Evolutionary conservation across 2,113 vertebrate genomes (phyloP).

Genomic region (Perca flavescens): DNA sequence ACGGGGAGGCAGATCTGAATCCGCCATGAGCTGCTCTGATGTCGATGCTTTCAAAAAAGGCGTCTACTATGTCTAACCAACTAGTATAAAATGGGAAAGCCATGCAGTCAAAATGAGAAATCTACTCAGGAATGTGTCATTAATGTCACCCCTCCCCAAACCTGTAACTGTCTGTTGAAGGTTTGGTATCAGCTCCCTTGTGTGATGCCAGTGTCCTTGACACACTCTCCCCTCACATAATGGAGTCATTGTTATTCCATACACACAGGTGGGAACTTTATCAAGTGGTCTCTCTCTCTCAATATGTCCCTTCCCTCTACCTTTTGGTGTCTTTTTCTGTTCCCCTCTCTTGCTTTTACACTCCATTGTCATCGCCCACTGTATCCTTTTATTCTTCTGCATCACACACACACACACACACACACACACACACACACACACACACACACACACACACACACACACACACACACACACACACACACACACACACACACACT

Average conservation of each 20-base stretch:
- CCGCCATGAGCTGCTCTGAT: slow-evolving; percentile 12
- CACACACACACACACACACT: too few species aligned
- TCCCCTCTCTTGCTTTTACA: slow-evolving; percentile 14
- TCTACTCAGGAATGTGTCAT: slow-evolving; percentile 28
- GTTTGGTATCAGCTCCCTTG: slow-evolving; percentile 29
- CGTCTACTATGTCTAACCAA: not conserved
- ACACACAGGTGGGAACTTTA: slow-evolving; percentile 60
- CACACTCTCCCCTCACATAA: slow-evolving; percentile 27
- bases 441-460: not conserved
- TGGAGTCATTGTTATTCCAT: slow-evolving; percentile 62
- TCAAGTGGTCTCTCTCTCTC: slow-evolving; percentile 53
- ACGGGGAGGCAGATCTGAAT: not conserved
- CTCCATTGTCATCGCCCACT: slow-evolving; percentile 23
- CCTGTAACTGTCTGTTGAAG: not conserved
- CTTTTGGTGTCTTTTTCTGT: slow-evolving; percentile 36
- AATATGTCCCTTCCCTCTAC: slow-evolving; percentile 6
- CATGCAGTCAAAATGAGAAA: slow-evolving; percentile 34
- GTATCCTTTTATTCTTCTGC: not conserved
- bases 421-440: not conserved
- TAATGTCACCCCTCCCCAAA: slow-evolving; percentile 28
- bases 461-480: too few species aligned
- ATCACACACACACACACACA: not conserved
- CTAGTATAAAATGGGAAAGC: slow-evolving; percentile 21
- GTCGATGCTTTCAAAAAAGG: slow-evolving; percentile 8
- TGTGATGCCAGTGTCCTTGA: slow-evolving; percentile 50